Base-by-base conservation (phyloP, 2,888 invertebrate genomes). In the Drosophila borealis region DNA sequence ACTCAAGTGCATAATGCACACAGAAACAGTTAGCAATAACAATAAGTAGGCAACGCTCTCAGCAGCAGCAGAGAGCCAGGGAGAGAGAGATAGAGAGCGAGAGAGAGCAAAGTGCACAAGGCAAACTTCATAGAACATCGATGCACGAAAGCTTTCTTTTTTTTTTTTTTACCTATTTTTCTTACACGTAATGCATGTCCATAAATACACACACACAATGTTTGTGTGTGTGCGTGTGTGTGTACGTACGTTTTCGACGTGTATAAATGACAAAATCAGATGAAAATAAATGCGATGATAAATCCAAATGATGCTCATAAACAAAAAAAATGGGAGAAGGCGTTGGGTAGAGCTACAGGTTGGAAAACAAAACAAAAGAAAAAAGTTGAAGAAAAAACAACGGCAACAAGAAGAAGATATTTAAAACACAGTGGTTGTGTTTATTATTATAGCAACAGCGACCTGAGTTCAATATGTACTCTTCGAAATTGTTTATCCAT, bases 231-330 rank as follows among this genome's bases (percentile, higher is more conserved):
- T 48, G 6, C 33, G 3, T 48, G 36, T 42, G 39, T 51, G 33
- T 4, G 49, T 8, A 49, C n/a, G 36, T 46, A 42, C 37, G 41
- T 54, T 39, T 33, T 13, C 34, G 33, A 39, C 21, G 53, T 57
- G 21, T 57, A 39, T 9, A 63, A 66, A 83, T 89, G 89, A 89
- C 81, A 83, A 71, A 85, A 86, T 86, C 80, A 51, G 53, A 76
- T 80, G 46, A 74, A 86, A 86, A 86, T 89, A 85, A 80, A 88
- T 59, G 61, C 25, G 45, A 62, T 59, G 59, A 72, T 53, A 56
- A 60, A 57, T 63, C 44, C 21, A 56, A 41, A 59, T 19, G 33
- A 41, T 45, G 34, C 21, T 56, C 53, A 57, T 63, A 60, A 56
- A 56, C 45, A 50, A 29, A 29, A 14, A 11, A n/a, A 65, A 34